Percentiles rank a stretch among this genome's conserved stretches.
Conservation (phyloP, 2,888 invertebrate genomes). For the Lasioglossum malachurum region DNA sequence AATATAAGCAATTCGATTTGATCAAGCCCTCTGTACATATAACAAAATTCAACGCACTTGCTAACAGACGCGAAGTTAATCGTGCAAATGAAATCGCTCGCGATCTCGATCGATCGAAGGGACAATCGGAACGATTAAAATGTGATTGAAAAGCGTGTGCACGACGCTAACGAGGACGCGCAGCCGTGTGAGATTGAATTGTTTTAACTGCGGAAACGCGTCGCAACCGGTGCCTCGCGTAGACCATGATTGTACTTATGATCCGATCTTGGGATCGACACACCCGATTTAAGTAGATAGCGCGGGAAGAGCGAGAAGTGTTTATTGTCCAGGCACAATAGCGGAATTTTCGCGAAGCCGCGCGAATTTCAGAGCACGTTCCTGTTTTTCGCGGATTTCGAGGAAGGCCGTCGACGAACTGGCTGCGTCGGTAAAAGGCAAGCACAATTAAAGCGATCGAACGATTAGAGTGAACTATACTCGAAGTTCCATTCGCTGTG, state of each 20-base stretch:
- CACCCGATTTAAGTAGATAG: constrained; percentile 7
- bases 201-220: background rate
- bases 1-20: background rate
- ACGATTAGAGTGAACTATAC: background rate
- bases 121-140: background rate
- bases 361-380: background rate
- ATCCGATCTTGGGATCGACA: background rate
- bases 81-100: background rate
- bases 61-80: background rate
- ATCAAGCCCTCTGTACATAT: background rate
- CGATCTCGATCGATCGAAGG: background rate
- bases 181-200: background rate
- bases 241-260: constrained; percentile 7
- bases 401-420: background rate
- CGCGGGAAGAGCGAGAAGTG: background rate
- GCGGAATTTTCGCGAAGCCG: background rate
- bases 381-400: background rate
- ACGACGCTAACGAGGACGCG: background rate
- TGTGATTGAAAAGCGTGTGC: background rate
- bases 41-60: background rate
- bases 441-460: constrained; percentile 23
- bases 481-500: background rate
- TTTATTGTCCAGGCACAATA: background rate
- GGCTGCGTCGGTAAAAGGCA: constrained; percentile 6
- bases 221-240: background rate